A percentile compares a stretch with the other conserved stretches of the same genome.
These are phyloP conservation scores for Sinocyclocheilus rhinocerous DNA, from an alignment of 2,113 vertebrate genomes.

Conservation along the genomic window DNA sequence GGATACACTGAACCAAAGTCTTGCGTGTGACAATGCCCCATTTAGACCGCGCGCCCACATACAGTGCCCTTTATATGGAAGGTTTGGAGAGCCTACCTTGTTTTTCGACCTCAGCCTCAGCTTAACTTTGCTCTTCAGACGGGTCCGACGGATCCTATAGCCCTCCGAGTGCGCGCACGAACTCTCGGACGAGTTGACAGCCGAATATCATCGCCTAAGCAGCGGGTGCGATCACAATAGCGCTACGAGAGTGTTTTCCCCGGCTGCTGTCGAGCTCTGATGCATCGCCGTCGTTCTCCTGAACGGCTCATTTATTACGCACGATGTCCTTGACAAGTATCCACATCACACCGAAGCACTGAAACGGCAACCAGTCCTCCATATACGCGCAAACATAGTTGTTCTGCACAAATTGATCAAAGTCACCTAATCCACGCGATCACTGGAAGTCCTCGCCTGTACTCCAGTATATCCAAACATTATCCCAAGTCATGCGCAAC, in stretches of 20 bases:
- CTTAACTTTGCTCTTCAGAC: constrained; percentile 9
- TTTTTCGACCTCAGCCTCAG: background rate
- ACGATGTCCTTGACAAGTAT: constrained; percentile 61
- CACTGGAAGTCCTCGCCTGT: constrained; percentile 1
- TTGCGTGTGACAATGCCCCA: background rate
- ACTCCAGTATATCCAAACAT: constrained; percentile 26
- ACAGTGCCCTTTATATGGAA: background rate
- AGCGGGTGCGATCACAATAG: no score
- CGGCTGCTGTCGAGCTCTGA: constrained; percentile 9
- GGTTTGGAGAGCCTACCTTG: background rate
- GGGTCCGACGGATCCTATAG: constrained; percentile 23
- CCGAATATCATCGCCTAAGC: constrained; percentile 15
- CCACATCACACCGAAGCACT: constrained; percentile 42
- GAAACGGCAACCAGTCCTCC: background rate
- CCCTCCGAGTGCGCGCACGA: background rate
- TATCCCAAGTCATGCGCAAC: constrained; percentile 16
- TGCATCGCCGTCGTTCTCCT: constrained; percentile 27
- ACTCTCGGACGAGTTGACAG: constrained; percentile 26
- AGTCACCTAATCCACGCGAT: constrained; percentile 24
- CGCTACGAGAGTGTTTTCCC: constrained; percentile 36
- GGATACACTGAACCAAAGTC: background rate
- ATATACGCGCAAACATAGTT: constrained; percentile 11
- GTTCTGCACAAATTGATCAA: background rate
- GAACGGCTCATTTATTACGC: constrained; percentile 37
- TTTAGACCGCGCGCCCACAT: background rate